Percentiles rank a stretch among this genome's conserved stretches.
These are phyloP conservation scores for Pseudoatta argentina DNA, from an alignment of 1,140 invertebrate genomes.

Conservation along the genomic window DNA sequence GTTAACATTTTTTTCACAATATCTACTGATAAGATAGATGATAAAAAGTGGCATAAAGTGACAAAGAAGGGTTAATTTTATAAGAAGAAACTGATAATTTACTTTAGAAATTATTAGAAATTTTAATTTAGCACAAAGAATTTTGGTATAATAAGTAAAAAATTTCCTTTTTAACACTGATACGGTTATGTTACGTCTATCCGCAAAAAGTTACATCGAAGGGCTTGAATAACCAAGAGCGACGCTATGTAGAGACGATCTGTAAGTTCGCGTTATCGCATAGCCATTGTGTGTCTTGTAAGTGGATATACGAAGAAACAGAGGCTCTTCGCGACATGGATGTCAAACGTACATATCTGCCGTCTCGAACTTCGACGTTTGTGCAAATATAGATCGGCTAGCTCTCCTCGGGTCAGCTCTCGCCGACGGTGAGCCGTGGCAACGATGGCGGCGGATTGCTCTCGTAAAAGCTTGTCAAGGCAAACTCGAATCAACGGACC, in stretches of 20 bases:
- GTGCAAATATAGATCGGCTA: constrained; percentile 67
- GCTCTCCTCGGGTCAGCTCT: constrained; percentile 14
- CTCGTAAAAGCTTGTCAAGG: constrained; percentile 78
- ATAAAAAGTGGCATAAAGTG: too few relatives aligned
- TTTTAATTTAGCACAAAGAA: neutral
- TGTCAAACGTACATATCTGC: constrained; percentile 41
- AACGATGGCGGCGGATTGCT: constrained; percentile 60
- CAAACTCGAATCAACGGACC: constrained; percentile 77
- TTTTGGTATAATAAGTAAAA: neutral
- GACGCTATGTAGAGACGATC: constrained; percentile 22
- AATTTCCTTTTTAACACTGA: neutral
- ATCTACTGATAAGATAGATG: too few relatives aligned
- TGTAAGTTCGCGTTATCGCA: constrained; percentile 12
- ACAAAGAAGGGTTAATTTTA: neutral
- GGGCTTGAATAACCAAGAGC: neutral
- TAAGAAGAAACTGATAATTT: neutral
- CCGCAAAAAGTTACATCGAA: constrained; percentile 7
- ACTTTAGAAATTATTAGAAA: neutral
- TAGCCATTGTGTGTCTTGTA: constrained; percentile 32
- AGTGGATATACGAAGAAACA: constrained; percentile 25
- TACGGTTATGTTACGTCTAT: neutral
- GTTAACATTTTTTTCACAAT: too few relatives aligned
- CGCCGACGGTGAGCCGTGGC: constrained; percentile 29
- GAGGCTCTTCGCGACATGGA: constrained; percentile 21
- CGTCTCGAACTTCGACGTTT: constrained; percentile 50